Evolutionary conservation across 2,797 vertebrate species (phyloP).

Genomic region (Clarias platycephalus): DNA sequence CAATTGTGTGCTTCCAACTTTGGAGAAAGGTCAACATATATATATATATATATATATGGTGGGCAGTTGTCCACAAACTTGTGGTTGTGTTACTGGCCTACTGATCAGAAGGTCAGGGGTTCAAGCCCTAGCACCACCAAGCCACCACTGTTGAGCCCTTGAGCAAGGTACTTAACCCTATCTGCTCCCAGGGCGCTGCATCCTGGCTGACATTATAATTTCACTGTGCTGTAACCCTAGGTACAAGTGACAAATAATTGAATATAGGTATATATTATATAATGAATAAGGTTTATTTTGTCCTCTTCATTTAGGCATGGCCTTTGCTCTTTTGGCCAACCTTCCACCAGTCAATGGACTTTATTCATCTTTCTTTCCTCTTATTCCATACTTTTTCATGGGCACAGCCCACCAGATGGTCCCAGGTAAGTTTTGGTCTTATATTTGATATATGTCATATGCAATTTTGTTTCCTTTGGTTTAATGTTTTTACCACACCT

Average conservation of each 20-base stretch:
- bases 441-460: background rate
- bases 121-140: too few relatives aligned
- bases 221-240: too few relatives aligned
- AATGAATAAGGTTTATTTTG: background rate
- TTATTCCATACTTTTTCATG: constrained; percentile 88
- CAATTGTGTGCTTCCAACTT: background rate
- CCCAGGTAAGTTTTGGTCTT: constrained; percentile 78
- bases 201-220: too few relatives aligned
- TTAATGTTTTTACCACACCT: too few relatives aligned
- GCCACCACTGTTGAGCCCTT: too few relatives aligned
- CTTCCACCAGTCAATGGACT: constrained; percentile 90
- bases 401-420: constrained; percentile 93
- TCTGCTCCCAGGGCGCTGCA: too few relatives aligned
- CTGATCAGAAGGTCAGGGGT: too few relatives aligned
- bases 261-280: too few relatives aligned
- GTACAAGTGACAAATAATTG: too few relatives aligned
- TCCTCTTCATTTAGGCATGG: constrained; percentile 80
- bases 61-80: background rate
- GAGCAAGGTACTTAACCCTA: too few relatives aligned
- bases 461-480: too few relatives aligned
- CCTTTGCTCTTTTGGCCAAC: constrained; percentile 87
- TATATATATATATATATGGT: background rate
- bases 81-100: background rate
- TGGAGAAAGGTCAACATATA: background rate
- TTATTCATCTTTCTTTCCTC: constrained; percentile 91